Evolutionary conservation across 1,140 invertebrate species (phyloP).

Genomic region (Drepana arcuata): DNA sequence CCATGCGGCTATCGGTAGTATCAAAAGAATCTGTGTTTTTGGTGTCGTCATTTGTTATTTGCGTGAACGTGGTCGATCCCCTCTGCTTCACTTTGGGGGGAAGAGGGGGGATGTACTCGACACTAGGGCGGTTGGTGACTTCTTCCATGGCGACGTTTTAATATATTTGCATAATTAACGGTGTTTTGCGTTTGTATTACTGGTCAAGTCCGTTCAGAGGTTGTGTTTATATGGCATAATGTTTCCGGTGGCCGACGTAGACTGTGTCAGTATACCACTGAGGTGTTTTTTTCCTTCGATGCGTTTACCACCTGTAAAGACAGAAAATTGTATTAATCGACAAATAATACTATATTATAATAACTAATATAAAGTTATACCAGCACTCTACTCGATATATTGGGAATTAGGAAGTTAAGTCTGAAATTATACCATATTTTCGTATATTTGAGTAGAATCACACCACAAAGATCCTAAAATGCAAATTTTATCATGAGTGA

Average conservation of each 20-base stretch:
- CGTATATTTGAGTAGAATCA: background rate
- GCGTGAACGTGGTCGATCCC: constrained; percentile 57
- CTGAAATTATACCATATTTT: background rate
- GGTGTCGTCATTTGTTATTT: constrained; percentile 46
- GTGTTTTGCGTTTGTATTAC: constrained; percentile 42
- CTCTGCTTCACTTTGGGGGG: constrained; percentile 47
- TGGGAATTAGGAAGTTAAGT: background rate
- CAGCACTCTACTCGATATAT: background rate
- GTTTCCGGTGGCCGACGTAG: constrained; percentile 50
- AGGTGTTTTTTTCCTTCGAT: constrained; percentile 29
- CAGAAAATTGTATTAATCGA: constrained; percentile 19
- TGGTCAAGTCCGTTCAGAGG: constrained; percentile 52
- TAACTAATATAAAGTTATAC: background rate
- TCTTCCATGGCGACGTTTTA: constrained; percentile 55
- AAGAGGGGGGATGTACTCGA: constrained; percentile 57
- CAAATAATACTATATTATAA: background rate
- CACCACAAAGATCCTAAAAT: no score
- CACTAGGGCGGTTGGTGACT: constrained; percentile 41
- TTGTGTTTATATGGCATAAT: constrained; percentile 64
- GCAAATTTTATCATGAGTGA: no score
- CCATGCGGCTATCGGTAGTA: constrained; percentile 37
- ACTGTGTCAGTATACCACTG: constrained; percentile 55
- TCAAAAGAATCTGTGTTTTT: constrained; percentile 42
- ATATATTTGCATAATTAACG: constrained; percentile 64
- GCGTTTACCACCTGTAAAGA: constrained; percentile 54